A percentile compares a stretch with the other conserved stretches of the same genome.
Conservation (phyloP, 2,797 vertebrate species). For the Astyanax mexicanus region DNA sequence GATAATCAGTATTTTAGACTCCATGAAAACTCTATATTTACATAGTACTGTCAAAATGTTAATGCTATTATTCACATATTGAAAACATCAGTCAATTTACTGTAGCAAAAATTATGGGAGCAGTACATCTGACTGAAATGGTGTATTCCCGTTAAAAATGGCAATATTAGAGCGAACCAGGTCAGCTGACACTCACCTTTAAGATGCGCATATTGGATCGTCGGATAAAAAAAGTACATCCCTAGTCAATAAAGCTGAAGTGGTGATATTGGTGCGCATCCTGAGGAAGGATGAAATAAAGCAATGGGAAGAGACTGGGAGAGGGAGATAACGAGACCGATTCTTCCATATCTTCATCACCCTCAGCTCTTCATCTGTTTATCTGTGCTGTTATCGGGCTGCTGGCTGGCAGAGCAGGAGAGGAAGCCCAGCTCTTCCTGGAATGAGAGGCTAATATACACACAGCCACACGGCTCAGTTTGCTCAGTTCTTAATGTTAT, state of each 20-base stretch:
- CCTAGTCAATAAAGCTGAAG: background rate
- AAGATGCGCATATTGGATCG: too few relatives aligned
- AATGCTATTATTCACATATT: too few relatives aligned
- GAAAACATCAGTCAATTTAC: too few relatives aligned
- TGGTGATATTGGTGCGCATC: background rate
- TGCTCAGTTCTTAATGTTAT: constrained; percentile 38
- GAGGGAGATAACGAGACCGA: background rate
- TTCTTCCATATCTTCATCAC: constrained; percentile 15
- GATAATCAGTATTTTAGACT: too few relatives aligned
- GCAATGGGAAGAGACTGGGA: background rate
- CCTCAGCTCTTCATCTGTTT: constrained; percentile 26
- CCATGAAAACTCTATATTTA: too few relatives aligned
- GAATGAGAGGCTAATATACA: constrained; percentile 36
- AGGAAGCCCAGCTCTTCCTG: constrained; percentile 48
- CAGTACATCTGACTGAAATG: too few relatives aligned
- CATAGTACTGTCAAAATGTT: too few relatives aligned
- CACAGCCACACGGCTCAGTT: background rate
- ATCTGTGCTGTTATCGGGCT: constrained; percentile 3
- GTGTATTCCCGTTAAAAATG: too few relatives aligned
- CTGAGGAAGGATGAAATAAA: background rate
- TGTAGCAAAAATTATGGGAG: too few relatives aligned
- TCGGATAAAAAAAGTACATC: too few relatives aligned
- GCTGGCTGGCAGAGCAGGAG: background rate
- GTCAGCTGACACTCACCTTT: too few relatives aligned
- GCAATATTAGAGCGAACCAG: too few relatives aligned